Evolutionary conservation across 2,113 vertebrate species (phyloP), one percentile per base, ranked within the genome.

Genomic region (Trichechus manatus): DNA sequence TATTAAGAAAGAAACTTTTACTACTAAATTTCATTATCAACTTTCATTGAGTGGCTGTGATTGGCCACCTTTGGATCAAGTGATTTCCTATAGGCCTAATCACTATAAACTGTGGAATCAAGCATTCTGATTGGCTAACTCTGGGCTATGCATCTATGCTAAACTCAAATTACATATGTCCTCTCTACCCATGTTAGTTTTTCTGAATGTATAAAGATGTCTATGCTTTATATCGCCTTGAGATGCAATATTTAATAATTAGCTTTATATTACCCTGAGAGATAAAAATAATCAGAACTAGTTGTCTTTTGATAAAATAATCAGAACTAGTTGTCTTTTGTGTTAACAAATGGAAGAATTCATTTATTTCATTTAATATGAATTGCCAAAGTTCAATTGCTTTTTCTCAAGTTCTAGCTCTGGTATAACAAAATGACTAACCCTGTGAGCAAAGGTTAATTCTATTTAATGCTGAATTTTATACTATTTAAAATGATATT

Each of bases 291-390:
- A 64, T 81, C 63, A 84, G 44, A 96, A 44, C 66, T 83, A 75
- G 33, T 44, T 68, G 39, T 1, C 31, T 95, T 94, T 93, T 88
- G 2, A 44, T 50, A 87, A 64, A 64, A 56, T 50, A 87, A 64
- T 82, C 63, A 84, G 47, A 96, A 47, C 66, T 84, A 70, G n/a
- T 39, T 68, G 42, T 1, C 33, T 95, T 94, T 93, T 91, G 2
- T 81, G 42, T 90, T 91, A 72, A 92, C 63, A 93, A 91, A 79
- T 91, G 29, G 50, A 59, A 64, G 25, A 88, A 89, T 36, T 87
- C 50, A 92, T 74, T 92, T 70, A 85, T 94, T 84, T 15, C n/a
- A 82, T 64, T 87, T 96, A 80, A 84, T 23, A 84, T 87, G 22
- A 94, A 59, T 68, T 90, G 29, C 87, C 81, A 92, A 89, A 89